Evolutionary conservation across 2,797 vertebrate genomes (phyloP).

Genomic region (Valencia hispanica): DNA sequence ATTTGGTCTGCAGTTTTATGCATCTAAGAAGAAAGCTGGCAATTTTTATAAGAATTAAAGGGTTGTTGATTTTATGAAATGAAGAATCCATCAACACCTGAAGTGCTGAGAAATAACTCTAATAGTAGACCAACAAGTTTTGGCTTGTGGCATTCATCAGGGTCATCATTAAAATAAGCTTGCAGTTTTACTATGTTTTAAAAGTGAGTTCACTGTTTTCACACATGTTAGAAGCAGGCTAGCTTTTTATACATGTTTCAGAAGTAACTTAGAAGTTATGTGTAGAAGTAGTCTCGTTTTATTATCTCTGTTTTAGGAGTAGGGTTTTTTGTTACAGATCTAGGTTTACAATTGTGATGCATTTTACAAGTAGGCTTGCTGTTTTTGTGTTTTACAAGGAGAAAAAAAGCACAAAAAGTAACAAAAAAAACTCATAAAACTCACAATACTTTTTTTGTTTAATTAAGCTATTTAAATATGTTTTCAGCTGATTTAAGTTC

Average conservation of each 20-base stretch:
- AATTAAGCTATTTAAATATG: background rate
- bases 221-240: background rate
- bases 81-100: background rate
- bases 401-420: background rate
- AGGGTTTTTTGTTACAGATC: background rate
- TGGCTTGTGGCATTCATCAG: background rate
- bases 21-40: background rate
- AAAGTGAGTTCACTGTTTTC: background rate
- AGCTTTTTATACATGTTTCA: background rate
- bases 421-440: background rate
- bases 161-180: background rate
- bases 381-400: too few species aligned
- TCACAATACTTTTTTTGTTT: background rate
- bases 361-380: background rate
- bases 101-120: background rate
- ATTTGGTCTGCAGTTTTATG: background rate
- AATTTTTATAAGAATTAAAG: background rate
- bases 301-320: background rate
- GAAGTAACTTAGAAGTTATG: background rate
- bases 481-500: background rate
- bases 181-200: background rate
- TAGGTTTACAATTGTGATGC: background rate
- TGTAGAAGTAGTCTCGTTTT: too few species aligned
- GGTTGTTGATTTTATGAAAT: background rate
- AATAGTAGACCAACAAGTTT: background rate